A percentile compares a stretch with the other conserved stretches of the same genome.
These are phyloP conservation scores for Chloromyia formosa DNA, from an alignment of 2,888 invertebrate genomes.

Conservation along the genomic window DNA sequence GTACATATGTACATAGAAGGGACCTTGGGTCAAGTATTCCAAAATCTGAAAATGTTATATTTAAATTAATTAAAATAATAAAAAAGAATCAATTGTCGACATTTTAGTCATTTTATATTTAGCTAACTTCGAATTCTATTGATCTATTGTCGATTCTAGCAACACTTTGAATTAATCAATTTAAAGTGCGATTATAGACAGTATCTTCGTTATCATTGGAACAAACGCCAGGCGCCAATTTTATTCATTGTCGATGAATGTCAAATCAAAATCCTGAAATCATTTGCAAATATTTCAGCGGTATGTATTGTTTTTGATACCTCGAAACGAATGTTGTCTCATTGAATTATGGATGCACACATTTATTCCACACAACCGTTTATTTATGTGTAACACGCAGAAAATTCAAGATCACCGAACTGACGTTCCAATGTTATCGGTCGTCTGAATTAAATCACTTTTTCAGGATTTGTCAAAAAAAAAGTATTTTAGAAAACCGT, in stretches of 20 bases:
- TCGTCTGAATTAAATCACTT: too few relatives aligned
- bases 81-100: too few relatives aligned
- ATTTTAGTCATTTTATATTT: too few relatives aligned
- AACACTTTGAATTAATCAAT: neutral
- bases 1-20: too few relatives aligned
- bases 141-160: neutral
- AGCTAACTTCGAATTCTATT: too few relatives aligned
- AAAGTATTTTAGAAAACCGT: too few relatives aligned
- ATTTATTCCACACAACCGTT: slow-evolving; percentile 1
- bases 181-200: too few relatives aligned
- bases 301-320: neutral
- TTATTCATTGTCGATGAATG: neutral
- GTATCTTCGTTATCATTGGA: slow-evolving; percentile 7
- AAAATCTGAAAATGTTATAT: neutral
- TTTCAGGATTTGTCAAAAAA: too few relatives aligned
- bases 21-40: too few relatives aligned
- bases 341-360: slow-evolving; percentile 33
- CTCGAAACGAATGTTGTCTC: slow-evolving; percentile 3
- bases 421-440: too few relatives aligned
- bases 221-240: slow-evolving; percentile 10
- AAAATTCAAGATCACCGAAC: too few relatives aligned
- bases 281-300: slow-evolving; percentile 22
- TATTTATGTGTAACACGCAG: slow-evolving; percentile 7
- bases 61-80: too few relatives aligned
- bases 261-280: slow-evolving; percentile 18